Percentiles rank a stretch among this genome's conserved stretches.
Conservation (phyloP, 1,140 invertebrate genomes). For the Acyrthosiphon pisum region DNA sequence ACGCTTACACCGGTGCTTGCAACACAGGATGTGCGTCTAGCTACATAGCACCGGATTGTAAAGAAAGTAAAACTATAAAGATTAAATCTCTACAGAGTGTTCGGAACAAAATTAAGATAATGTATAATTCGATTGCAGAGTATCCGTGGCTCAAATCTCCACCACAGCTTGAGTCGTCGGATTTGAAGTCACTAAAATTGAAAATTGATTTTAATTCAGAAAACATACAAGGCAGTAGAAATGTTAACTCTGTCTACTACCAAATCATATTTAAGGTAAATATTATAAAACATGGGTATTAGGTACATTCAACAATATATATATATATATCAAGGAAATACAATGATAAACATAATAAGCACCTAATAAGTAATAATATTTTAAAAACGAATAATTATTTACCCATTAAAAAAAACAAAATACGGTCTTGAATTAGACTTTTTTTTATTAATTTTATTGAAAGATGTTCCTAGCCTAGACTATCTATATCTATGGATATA, state of each 20-base stretch:
- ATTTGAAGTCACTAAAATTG: not conserved
- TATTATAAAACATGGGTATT: too few relatives aligned
- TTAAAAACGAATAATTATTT: too few relatives aligned
- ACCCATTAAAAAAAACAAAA: too few relatives aligned
- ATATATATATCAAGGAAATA: too few relatives aligned
- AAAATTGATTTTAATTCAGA: not conserved
- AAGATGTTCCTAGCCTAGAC: too few relatives aligned
- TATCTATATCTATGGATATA: too few relatives aligned
- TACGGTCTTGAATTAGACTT: too few relatives aligned
- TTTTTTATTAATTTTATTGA: too few relatives aligned
- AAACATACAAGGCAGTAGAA: not conserved
- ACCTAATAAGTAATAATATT: too few relatives aligned
- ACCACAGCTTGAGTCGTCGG: not conserved
- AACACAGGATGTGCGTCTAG: not conserved
- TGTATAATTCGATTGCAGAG: not conserved
- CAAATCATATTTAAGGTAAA: constrained; percentile 11
- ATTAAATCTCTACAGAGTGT: not conserved
- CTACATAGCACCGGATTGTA: not conserved
- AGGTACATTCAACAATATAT: too few relatives aligned
- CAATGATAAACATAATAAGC: too few relatives aligned
- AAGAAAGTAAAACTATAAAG: not conserved
- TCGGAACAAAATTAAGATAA: not conserved
- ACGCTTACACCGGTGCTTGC: not conserved
- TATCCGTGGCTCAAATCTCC: not conserved
- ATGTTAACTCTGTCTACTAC: not conserved